Base-by-base conservation (phyloP, 2,113 vertebrate species). In the Limanda limanda region DNA sequence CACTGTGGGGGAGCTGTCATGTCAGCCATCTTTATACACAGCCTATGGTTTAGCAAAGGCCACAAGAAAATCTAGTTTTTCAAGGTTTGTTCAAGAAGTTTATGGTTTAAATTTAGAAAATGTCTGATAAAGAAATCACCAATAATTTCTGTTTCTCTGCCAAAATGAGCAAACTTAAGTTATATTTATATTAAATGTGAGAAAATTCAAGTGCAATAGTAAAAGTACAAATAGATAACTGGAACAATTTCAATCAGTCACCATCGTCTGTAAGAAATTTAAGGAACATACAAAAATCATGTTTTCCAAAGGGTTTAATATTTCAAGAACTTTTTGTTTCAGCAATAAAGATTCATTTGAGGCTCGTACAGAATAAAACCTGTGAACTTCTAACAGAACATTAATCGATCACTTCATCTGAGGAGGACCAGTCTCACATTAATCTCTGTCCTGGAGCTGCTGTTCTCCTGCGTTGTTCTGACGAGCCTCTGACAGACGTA, bases 361-460 rank as follows among this genome's bases (percentile, higher is more conserved):
- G 51, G 1, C 35, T 62, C 47, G 9, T 24, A n/a, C 42, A 65
- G 21, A 71, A 10, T 3, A 42, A 64, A 59, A 68, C 3, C 27
- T 42, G 0, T 2, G 10, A 51, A 68, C 25, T 72, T 71, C 1
- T 47, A 20, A 45, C 76, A 42, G 24, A 62, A 79, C 65, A 62
- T 64, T 48, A 86, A 79, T 75, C 74, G 48, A 82, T 73, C 37
- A 25, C 24, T 35, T 82, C 20, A 86, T 84, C 68, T 65, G 40
- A 51, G 10, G 27, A 54, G 27, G 21, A 13, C 9, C 0, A 55
- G 68, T 23, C 45, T 23, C 66, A 81, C 82, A 92, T 88, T 72
- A 86, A 87, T 91, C 88, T 86, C 79, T 72, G 57, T 72, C 78
- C 15, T 52, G 37, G 37, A 64, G 40, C 18, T 31, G 27, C 56